Evolutionary conservation across 2,797 vertebrate species (phyloP), one percentile per base, ranked within the genome.

Genomic region (Setipinna tenuifilis): DNA sequence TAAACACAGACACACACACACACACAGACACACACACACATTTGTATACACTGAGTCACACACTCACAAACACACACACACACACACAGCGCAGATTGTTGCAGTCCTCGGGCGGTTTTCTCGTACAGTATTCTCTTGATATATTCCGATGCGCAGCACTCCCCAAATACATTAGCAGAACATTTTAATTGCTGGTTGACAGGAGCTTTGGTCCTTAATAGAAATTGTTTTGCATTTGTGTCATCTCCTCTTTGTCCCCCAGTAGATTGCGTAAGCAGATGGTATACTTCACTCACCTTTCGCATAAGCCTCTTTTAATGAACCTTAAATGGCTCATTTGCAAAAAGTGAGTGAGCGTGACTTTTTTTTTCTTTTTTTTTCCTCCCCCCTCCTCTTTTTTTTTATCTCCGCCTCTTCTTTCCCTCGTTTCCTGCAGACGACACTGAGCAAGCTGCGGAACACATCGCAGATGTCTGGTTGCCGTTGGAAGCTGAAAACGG

Each of bases 391-490:
- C 28, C 28, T 71, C 65, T 71, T 71, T 35, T 31, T 83, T n/a
- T 19, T 17, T 57, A 6, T n/a, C 58, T 82, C 0, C 46, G 28
- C 84, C 23, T 71, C 28, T 71, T 71, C 65, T 92, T 91, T 91
- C 92, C 91, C 93, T 92, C 94, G n/a, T n/a, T n/a, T n/a, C 93
- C 94, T 92, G 93, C 83, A 91, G 93, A 91, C 92, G 31, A 31
- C 5, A 31, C 35, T 41, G 35, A 41, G 35, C 35, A 41, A 41
- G 35, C 28, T 31, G 16, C 28, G 14, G 65, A 35, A 71, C 65
- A 71, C 65, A 71, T 71, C 25, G 28, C 62, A 65, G 23, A 65
- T 71, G 65, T 71, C 25, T 71, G 28, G 14, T 31, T 31, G 65
- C 31, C 25, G 31, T 14, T 16, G 11, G 28, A 71, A 71, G 14